Evolutionary conservation across 2,888 invertebrate genomes (phyloP).

Genomic region (Alviniconcha strummeri): DNA sequence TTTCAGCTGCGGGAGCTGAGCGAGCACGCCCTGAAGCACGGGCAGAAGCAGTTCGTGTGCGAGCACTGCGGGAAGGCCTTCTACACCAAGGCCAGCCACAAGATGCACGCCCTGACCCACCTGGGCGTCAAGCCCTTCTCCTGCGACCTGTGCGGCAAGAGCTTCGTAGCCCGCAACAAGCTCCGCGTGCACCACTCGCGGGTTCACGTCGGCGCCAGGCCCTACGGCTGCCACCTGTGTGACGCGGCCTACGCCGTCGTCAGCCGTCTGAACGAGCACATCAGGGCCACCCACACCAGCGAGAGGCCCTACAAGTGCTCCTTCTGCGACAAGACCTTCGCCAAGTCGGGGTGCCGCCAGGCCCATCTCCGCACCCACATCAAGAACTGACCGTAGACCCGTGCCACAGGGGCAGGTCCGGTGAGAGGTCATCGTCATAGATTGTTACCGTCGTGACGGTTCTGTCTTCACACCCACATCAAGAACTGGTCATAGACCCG

Average conservation of each 20-base stretch:
- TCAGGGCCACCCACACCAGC: background rate
- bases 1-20: background rate
- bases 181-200: background rate
- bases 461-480: too few species aligned
- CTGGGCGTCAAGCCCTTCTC: slow-evolving; percentile 13
- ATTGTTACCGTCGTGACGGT: too few species aligned
- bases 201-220: background rate
- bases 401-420: too few species aligned
- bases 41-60: slow-evolving; percentile 17
- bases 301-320: slow-evolving; percentile 1
- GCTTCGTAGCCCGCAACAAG: background rate
- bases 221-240: background rate
- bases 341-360: background rate
- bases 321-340: background rate
- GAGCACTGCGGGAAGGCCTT: slow-evolving; percentile 10
- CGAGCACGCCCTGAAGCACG: slow-evolving; percentile 2
- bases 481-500: too few species aligned
- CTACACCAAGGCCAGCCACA: background rate
- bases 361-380: slow-evolving; percentile 4
- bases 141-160: background rate
- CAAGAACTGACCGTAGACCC: too few species aligned
- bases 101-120: slow-evolving; percentile 1
- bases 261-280: background rate
- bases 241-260: background rate
- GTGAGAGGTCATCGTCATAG: too few species aligned